Evolutionary conservation across 2,888 invertebrate genomes (phyloP), one percentile per base, ranked within the genome.

Genomic region (Flabesymbios commensalis): DNA sequence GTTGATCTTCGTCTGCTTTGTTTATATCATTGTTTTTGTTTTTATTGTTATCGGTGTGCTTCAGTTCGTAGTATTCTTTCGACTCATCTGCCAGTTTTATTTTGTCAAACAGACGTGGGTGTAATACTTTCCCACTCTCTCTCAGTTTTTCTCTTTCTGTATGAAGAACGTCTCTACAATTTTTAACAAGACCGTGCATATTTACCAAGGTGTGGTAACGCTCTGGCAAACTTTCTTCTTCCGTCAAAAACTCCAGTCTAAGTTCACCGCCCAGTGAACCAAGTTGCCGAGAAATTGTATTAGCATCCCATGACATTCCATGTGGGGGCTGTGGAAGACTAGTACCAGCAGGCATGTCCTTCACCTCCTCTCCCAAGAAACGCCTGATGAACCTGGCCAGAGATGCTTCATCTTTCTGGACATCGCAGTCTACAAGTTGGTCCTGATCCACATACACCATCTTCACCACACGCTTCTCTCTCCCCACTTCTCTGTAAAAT

Each of bases 351-450:
- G n/a, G n/a, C n/a, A 47, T 10, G 17, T 28, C 14, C 7, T n/a
- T 17, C 1, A 19, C 32, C 19, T 59, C 51, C 26, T 31, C 47
- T 2, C 10, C 42, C 31, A 39, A n/a, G 33, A 63, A 59, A n/a
- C 28, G n/a, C 5, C 24, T 19, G 22, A 59, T 5, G 63, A 63
- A 63, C 36, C 26, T 52, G 7, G 41, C 32, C 17, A 63, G 7
- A 19, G 26, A 29, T 4, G 32, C 52, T 7, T 5, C n/a, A 31
- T 64, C 60, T 22, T 19, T 29, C 19, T n/a, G n/a, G 24, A 61
- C n/a, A 48, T 60, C 57, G 32, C 64, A 64, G 32, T 60, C 60
- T 17, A 61, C 45, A 33, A 64, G 33, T 41, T 54, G 26, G 19
- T 57, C 47, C 7, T 26, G 5, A 2, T 48, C 57, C 48, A 28